These are phyloP conservation scores for Schlechtendalia chinensis DNA, from an alignment of 1,140 invertebrate species.

Conservation along the genomic window DNA sequence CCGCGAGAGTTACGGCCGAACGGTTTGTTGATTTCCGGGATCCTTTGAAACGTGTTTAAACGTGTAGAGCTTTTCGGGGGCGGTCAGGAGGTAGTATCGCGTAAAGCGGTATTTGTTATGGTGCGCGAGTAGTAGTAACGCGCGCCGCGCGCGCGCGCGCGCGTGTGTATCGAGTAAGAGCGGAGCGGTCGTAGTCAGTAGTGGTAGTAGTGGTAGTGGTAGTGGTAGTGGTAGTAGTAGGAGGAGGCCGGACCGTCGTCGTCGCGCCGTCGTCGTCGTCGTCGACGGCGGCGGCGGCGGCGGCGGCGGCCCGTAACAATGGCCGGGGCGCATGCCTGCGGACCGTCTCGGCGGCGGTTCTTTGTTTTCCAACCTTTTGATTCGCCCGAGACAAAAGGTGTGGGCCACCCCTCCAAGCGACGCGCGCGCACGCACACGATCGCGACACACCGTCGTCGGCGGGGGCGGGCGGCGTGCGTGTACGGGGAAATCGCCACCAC, in stretches of 20 bases:
- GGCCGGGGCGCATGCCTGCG: slow-evolving; percentile 48
- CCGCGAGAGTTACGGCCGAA: too few species aligned
- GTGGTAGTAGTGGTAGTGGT: background rate
- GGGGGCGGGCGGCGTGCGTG: slow-evolving; percentile 9
- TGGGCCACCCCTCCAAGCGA: slow-evolving; percentile 18
- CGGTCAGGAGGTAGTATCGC: too few species aligned
- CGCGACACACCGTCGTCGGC: slow-evolving; percentile 11
- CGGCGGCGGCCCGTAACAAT: slow-evolving; percentile 36
- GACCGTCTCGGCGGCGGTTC: slow-evolving; percentile 42
- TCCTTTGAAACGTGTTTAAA: too few species aligned
- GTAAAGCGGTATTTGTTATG: too few species aligned
- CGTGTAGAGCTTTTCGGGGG: too few species aligned
- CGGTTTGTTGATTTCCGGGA: too few species aligned
- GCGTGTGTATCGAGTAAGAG: too few species aligned
- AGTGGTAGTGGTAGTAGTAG: background rate
- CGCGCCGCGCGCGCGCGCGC: too few species aligned
- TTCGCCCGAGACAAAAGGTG: slow-evolving; percentile 47
- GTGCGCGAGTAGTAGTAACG: too few species aligned
- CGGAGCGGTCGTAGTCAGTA: too few species aligned
- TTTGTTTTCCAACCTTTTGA: slow-evolving; percentile 49
- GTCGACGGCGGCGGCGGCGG: background rate
- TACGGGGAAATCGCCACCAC: slow-evolving; percentile 21
- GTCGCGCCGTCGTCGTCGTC: slow-evolving; percentile 9
- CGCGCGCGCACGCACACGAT: background rate
- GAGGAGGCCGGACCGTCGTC: slow-evolving; percentile 32